phyloP scores from a whole-genome alignment of 2,113 vertebrate species.

The Oxyura jamaicensis region DNA sequence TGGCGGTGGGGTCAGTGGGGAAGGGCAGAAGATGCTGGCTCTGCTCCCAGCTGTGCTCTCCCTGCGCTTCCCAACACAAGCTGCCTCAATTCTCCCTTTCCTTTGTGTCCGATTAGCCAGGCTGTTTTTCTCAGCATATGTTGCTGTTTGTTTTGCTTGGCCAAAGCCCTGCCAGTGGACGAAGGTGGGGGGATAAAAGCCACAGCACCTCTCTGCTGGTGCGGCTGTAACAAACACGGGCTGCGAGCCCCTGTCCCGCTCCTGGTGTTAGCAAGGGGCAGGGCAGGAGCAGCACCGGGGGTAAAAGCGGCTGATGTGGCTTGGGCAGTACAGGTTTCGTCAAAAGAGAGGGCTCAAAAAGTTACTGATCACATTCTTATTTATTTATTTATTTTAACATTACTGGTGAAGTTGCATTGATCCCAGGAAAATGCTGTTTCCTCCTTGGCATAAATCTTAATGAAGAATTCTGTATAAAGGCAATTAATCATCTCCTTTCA shows the following conservation, averaged over 20 bases:
- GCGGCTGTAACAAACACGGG: no score
- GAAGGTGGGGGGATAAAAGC: not conserved
- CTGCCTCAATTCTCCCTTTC: not conserved
- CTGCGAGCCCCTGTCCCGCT: rapidly evolving
- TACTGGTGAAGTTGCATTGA: not conserved
- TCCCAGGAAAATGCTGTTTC: not conserved
- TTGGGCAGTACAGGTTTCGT: not conserved
- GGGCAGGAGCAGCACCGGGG: not conserved
- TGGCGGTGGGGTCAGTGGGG: rapidly evolving
- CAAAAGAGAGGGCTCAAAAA: not conserved
- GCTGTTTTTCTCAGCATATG: not conserved
- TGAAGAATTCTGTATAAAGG: not conserved
- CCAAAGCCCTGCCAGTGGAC: not conserved
- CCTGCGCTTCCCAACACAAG: rapidly evolving
- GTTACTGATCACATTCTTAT: not conserved
- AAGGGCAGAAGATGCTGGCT: not conserved
- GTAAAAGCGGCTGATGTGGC: no score
- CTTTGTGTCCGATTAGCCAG: not conserved
- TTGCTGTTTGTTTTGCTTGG: not conserved
- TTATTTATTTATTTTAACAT: not conserved
- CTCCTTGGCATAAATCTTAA: not conserved
- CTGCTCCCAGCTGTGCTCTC: not conserved
- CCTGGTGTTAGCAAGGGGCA: not conserved
- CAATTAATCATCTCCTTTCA: not conserved
- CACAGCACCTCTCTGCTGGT: rapidly evolving